These are phyloP conservation scores for Bombus soroeensis DNA, from an alignment of 1,140 invertebrate genomes.

Conservation along the genomic window DNA sequence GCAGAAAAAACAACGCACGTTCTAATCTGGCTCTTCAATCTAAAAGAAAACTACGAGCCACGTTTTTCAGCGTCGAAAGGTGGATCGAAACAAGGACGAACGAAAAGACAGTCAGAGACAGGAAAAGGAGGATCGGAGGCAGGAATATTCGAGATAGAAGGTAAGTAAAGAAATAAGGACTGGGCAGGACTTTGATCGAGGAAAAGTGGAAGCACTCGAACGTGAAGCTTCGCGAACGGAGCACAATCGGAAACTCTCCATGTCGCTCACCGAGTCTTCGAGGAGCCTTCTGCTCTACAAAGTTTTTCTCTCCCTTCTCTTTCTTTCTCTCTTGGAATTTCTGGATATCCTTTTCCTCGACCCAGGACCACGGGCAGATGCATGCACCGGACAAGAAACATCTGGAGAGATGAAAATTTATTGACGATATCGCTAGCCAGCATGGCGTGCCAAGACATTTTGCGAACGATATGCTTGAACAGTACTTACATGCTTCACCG, in stretches of 20 bases:
- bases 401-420: conserved; percentile 59
- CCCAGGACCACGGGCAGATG: conserved; percentile 1
- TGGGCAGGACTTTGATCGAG: conserved; percentile 67
- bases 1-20: background rate
- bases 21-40: conserved; percentile 11
- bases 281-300: conserved; percentile 25
- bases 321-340: conserved; percentile 3
- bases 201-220: conserved; percentile 70
- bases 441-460: background rate
- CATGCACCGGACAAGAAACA: conserved; percentile 43
- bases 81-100: conserved; percentile 43
- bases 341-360: conserved; percentile 35
- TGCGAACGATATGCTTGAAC: background rate
- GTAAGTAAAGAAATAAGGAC: conserved; percentile 48
- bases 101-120: conserved; percentile 45
- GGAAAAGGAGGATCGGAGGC: conserved; percentile 31
- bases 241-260: conserved; percentile 72
- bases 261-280: conserved; percentile 56
- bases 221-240: conserved; percentile 62
- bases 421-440: conserved; percentile 53
- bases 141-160: conserved; percentile 30
- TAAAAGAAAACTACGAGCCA: conserved; percentile 18
- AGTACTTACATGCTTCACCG: background rate
- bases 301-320: conserved; percentile 15
- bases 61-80: conserved; percentile 1